Evolutionary conservation across 2,797 vertebrate genomes (phyloP).

Genomic region (Scarus forsteni): DNA sequence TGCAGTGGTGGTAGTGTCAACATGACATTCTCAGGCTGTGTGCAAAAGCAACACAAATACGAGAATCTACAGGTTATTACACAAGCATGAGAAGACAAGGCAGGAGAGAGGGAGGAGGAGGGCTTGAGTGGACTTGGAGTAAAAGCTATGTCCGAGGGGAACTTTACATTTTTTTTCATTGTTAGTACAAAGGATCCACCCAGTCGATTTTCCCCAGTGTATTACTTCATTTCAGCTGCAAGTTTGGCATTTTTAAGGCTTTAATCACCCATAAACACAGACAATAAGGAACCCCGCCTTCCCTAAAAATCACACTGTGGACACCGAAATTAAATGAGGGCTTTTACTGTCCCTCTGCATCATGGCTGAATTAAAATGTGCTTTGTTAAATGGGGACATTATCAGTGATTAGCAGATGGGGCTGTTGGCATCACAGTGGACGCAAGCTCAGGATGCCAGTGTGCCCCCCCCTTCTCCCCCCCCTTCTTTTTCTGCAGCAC

Average conservation of each 20-base stretch:
- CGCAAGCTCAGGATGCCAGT: constrained; percentile 17
- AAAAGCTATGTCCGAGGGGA: background rate
- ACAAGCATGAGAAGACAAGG: constrained; percentile 14
- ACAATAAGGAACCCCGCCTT: constrained; percentile 29
- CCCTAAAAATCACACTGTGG: constrained; percentile 14
- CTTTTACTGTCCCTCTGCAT: constrained; percentile 19
- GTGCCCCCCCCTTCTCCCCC: background rate
- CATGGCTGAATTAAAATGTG: constrained; percentile 42
- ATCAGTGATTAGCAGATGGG: constrained; percentile 58
- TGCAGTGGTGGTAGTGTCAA: constrained; percentile 63
- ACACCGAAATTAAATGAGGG: constrained; percentile 44
- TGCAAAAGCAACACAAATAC: constrained; percentile 63
- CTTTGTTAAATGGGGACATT: constrained; percentile 48
- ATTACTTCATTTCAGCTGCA: constrained; percentile 39
- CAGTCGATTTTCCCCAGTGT: constrained; percentile 10
- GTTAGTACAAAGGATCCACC: constrained; percentile 19
- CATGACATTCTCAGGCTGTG: constrained; percentile 64
- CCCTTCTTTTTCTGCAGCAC: background rate
- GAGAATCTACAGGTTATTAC: constrained; percentile 22
- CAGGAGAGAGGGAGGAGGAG: background rate
- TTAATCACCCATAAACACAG: constrained; percentile 6
- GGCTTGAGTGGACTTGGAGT: background rate
- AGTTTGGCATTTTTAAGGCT: background rate
- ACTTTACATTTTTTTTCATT: constrained; percentile 3
- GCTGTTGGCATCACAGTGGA: constrained; percentile 42